A percentile compares a stretch with the other conserved stretches of the same genome.
Evolutionary conservation across 2,797 vertebrate genomes (phyloP).

Genomic region (Siniperca undulata): DNA sequence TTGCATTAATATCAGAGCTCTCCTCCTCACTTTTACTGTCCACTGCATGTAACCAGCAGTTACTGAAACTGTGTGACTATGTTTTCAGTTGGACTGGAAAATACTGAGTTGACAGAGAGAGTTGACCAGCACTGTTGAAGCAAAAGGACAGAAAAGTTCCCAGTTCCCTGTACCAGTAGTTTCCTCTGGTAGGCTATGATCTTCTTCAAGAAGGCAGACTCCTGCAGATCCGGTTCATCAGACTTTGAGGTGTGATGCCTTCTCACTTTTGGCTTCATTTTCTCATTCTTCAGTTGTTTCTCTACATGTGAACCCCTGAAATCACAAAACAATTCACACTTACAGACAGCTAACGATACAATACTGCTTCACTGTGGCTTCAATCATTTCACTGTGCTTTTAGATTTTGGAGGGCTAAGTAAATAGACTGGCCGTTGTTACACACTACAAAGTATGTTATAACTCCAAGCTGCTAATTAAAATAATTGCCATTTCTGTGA

Average conservation of each 20-base stretch:
- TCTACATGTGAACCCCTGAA: constrained; percentile 88
- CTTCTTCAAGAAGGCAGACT: constrained; percentile 96
- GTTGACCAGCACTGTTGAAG: neutral
- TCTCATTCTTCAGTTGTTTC: constrained; percentile 87
- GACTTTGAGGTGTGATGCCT: constrained; percentile 87
- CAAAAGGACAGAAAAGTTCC: neutral
- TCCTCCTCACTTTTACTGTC: neutral
- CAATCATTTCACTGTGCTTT: neutral
- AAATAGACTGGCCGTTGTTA: neutral
- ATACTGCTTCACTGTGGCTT: neutral
- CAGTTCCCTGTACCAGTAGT: constrained; percentile 87
- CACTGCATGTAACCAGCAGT: neutral
- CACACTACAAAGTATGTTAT: neutral
- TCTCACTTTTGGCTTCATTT: constrained; percentile 87
- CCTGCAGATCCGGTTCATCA: constrained; percentile 93
- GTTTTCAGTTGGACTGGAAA: neutral
- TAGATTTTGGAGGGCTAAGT: neutral
- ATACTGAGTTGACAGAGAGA: neutral
- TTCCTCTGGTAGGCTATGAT: constrained; percentile 96
- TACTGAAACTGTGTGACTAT: neutral
- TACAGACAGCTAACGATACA: neutral
- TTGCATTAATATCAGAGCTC: neutral
- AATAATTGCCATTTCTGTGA: neutral
- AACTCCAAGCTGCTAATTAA: neutral
- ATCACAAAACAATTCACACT: constrained; percentile 19